Conservation (phyloP, 1,140 invertebrate genomes). For the Saccostrea glomerata region DNA sequence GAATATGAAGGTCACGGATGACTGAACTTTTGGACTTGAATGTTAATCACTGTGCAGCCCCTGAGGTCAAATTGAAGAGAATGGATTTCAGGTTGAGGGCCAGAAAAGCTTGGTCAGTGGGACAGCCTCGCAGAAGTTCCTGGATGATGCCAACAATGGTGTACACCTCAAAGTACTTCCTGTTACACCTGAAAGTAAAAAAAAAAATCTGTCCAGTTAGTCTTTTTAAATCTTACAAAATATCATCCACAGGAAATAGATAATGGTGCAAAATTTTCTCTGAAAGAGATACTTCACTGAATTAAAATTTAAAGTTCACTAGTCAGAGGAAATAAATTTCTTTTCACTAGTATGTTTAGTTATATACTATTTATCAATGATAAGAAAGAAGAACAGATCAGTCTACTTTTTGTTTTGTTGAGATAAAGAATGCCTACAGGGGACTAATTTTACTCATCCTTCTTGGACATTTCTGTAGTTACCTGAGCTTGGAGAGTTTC, state of each 20-base stretch:
- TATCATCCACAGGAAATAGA: too few species aligned
- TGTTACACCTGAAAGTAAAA: slow-evolving; percentile 73
- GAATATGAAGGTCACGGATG: background rate
- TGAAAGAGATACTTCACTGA: too few species aligned
- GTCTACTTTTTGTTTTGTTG: too few species aligned
- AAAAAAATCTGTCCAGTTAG: slow-evolving; percentile 7
- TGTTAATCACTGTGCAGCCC: slow-evolving; percentile 7
- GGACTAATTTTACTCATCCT: too few species aligned
- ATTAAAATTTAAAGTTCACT: too few species aligned
- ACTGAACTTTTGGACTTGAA: background rate
- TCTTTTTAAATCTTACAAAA: too few species aligned
- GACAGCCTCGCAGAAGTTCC: slow-evolving; percentile 72
- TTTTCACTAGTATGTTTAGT: too few species aligned
- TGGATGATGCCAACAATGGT: slow-evolving; percentile 76
- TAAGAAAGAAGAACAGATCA: too few species aligned
- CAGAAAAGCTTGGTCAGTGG: slow-evolving; percentile 75
- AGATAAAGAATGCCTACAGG: too few species aligned
- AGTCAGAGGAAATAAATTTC: too few species aligned
- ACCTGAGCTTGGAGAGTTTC: slow-evolving; percentile 75
- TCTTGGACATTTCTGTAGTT: background rate
- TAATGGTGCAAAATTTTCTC: too few species aligned
- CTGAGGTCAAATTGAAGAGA: slow-evolving; percentile 74
- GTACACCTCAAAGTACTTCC: slow-evolving; percentile 77
- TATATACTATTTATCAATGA: too few species aligned
- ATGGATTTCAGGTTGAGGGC: slow-evolving; percentile 78